A percentile compares a stretch with the other conserved stretches of the same genome.
phyloP scores from a whole-genome alignment of 2,797 vertebrate species.

The Esox masquinongy region DNA sequence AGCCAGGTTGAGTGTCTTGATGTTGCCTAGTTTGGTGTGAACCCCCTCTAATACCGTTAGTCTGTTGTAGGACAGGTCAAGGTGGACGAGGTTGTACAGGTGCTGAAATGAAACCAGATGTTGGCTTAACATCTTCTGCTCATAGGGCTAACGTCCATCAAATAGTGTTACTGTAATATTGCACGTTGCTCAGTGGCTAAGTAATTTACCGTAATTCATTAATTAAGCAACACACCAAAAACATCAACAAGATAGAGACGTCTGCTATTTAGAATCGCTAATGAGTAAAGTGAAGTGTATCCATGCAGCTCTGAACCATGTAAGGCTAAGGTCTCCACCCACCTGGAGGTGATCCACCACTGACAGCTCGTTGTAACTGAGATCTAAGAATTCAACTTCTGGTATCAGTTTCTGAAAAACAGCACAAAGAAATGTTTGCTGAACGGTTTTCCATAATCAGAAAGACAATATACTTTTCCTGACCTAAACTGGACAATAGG shows the following conservation, averaged over 20 bases:
- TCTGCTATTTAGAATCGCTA: too few relatives aligned
- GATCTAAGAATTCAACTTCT: slow-evolving; percentile 93
- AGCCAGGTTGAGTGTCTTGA: slow-evolving; percentile 92
- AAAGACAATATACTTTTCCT: neutral
- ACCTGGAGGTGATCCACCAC: slow-evolving; percentile 94
- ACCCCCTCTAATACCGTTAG: slow-evolving; percentile 84
- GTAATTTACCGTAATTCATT: too few relatives aligned
- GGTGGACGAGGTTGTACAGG: slow-evolving; percentile 94
- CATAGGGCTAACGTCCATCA: too few relatives aligned
- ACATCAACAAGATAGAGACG: too few relatives aligned
- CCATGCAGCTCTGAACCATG: neutral
- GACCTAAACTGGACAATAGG: too few relatives aligned
- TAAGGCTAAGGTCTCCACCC: slow-evolving; percentile 13
- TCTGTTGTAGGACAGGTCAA: slow-evolving; percentile 94
- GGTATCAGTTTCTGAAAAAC: slow-evolving; percentile 88
- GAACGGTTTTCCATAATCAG: neutral
- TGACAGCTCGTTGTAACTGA: slow-evolving; percentile 90
- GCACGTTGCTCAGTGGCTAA: too few relatives aligned
- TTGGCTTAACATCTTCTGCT: neutral
- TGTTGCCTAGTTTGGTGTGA: slow-evolving; percentile 94
- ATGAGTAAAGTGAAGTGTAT: too few relatives aligned
- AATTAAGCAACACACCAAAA: too few relatives aligned
- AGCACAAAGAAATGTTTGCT: neutral
- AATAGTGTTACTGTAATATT: too few relatives aligned
- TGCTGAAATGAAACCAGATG: slow-evolving; percentile 74